Percentiles rank a stretch among this genome's conserved stretches.
These are phyloP conservation scores for Amphiprion ocellaris DNA, from an alignment of 2,113 vertebrate species.

Conservation along the genomic window DNA sequence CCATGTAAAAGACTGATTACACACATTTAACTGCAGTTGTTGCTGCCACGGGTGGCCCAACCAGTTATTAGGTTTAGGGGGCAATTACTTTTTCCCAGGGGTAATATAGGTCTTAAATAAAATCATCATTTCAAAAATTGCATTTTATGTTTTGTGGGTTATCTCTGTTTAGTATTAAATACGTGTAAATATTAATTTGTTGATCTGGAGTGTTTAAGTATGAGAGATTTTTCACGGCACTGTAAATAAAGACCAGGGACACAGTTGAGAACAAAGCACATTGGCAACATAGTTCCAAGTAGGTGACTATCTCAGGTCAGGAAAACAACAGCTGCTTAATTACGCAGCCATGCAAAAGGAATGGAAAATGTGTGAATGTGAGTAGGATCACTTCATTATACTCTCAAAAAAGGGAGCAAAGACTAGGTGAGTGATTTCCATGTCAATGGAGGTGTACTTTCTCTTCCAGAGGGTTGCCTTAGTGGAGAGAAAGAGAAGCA, in stretches of 20 bases:
- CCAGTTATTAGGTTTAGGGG: too few relatives aligned
- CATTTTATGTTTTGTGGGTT: too few relatives aligned
- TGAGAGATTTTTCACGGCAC: background rate
- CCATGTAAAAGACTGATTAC: too few relatives aligned
- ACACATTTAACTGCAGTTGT: too few relatives aligned
- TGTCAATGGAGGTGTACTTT: constrained; percentile 31
- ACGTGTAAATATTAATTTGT: too few relatives aligned
- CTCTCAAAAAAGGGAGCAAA: constrained; percentile 21
- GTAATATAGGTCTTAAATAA: too few relatives aligned
- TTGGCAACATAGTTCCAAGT: background rate
- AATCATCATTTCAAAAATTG: too few relatives aligned
- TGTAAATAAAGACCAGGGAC: background rate
- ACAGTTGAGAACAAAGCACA: background rate
- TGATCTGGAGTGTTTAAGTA: too few relatives aligned
- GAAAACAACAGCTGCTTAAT: constrained; percentile 35
- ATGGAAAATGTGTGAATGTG: constrained; percentile 38
- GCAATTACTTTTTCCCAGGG: too few relatives aligned
- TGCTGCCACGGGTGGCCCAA: too few relatives aligned
- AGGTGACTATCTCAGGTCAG: background rate
- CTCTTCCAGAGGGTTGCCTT: background rate
- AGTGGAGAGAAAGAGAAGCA: background rate
- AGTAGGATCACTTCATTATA: constrained; percentile 27
- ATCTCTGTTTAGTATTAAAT: too few relatives aligned
- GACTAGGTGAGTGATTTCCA: constrained; percentile 22
- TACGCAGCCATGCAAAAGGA: constrained; percentile 43